Conservation (phyloP, 1,140 invertebrate species). For the Pachypeltis micranthus region DNA sequence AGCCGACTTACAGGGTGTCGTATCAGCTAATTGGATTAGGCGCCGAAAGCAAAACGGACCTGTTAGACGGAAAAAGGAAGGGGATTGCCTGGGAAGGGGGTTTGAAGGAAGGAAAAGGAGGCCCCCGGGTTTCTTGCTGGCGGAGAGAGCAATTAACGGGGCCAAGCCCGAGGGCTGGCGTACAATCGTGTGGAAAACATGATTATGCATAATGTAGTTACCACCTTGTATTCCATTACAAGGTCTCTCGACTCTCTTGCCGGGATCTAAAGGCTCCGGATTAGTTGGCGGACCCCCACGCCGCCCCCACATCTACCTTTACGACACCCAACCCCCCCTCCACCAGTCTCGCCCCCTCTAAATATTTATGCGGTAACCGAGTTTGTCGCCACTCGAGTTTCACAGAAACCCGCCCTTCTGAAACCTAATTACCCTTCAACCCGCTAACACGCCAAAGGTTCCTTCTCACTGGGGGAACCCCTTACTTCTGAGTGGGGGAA, state of each 20-base stretch:
- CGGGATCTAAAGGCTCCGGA: constrained; percentile 1
- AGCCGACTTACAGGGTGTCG: too few species aligned
- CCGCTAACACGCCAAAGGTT: neutral
- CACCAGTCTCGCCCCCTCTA: too few species aligned
- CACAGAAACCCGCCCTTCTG: neutral
- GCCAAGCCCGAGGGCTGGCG: neutral
- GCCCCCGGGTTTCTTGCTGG: too few species aligned
- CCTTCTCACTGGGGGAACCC: neutral
- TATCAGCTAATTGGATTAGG: constrained; percentile 3
- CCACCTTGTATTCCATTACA: constrained; percentile 16
- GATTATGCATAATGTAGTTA: constrained; percentile 16
- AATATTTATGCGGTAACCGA: constrained; percentile 11
- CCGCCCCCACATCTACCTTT: too few species aligned
- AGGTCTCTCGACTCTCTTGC: constrained; percentile 3
- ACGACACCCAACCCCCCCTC: too few species aligned
- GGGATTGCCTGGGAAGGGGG: neutral
- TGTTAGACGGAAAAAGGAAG: neutral
- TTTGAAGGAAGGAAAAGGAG: neutral
- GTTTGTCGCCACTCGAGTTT: constrained; percentile 9
- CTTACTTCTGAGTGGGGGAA: too few species aligned
- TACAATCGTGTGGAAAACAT: constrained; percentile 16
- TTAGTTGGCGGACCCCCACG: too few species aligned
- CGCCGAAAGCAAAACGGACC: neutral
- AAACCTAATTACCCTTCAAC: constrained; percentile 8
- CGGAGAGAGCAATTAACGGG: neutral